A percentile compares a stretch with the other conserved stretches of the same genome.
Conservation (phyloP, 2,797 vertebrate species). For the Pantherophis vulpinus region DNA sequence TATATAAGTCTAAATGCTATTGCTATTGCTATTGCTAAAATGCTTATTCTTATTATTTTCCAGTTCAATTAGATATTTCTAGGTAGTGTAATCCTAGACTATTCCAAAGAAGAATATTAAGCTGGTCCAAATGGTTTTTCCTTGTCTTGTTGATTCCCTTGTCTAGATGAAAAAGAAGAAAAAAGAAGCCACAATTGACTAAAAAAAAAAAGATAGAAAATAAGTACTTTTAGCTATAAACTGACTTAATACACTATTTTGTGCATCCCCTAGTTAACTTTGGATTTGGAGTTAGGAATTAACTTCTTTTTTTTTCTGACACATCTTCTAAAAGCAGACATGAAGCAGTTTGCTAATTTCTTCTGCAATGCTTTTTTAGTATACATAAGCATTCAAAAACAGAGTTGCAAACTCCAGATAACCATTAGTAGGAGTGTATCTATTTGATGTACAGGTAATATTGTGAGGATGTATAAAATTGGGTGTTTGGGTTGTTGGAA, state of each 20-base stretch:
- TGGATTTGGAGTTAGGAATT: not conserved
- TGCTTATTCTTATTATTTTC: constrained; percentile 40
- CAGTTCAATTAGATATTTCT: constrained; percentile 38
- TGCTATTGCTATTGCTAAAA: constrained; percentile 21
- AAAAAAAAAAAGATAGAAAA: not conserved
- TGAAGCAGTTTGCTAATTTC: not conserved
- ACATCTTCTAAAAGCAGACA: not conserved
- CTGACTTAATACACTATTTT: not conserved
- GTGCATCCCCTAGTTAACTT: not conserved
- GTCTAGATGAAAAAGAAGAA: not conserved
- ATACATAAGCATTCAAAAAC: not conserved
- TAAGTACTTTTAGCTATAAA: not conserved
- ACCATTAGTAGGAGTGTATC: not conserved
- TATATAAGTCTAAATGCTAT: too few species aligned
- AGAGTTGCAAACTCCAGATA: not conserved
- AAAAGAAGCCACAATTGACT: not conserved
- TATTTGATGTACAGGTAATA: not conserved
- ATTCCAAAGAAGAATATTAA: not conserved
- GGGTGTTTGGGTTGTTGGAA: too few species aligned
- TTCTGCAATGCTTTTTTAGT: not conserved
- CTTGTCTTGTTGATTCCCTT: not conserved
- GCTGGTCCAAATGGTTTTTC: not conserved
- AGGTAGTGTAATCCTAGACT: constrained; percentile 19
- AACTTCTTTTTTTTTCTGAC: not conserved
- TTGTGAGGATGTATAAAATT: not conserved